Evolutionary conservation across 2,888 invertebrate species (phyloP), one percentile per base, ranked within the genome.

Genomic region (Drosophila seclusa): DNA sequence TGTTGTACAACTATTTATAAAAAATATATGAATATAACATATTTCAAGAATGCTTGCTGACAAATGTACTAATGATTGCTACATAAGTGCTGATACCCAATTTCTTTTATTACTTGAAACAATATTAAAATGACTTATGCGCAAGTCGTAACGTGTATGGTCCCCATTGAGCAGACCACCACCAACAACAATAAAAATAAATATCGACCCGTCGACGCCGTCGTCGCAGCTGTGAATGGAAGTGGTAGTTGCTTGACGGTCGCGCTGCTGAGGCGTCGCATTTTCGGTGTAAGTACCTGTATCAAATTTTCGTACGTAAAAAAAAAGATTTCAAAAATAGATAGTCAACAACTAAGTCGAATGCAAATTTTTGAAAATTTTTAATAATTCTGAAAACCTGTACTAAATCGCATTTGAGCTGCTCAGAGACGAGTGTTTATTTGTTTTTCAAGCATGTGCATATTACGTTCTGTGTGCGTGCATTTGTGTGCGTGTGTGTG

Each of bases 181-280:
- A 63, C 42, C 62, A 45, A 53, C 48, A 75, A 66, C 32, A 75
- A 58, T 58, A 69, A 61, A 67, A 59, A 49, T 68, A 60, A 73
- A 68, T 78, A 78, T 78, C 78, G 83, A 80, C 80, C 83, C 79
- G 65, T 38, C 55, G 66, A 54, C 60, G 64, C 58, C 42, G 62
- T 32, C 57, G 57, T 40, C 50, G 68, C 82, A 82, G 60, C 74
- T 78, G 80, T 67, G 38, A 61, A 69, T 82, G 67, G 60, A 75
- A 78, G 77, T 75, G 70, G 60, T 80, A 82, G 77, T 78, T 81
- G 78, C 45, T 71, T 77, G 61, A 49, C 62, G 63, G 77, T 77
- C 71, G 77, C 82, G 78, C 73, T 78, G 73, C 52, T 36, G 29
- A 61, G 64, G 77, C 78, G 77, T 78, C 58, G 78, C 31, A 38